These are phyloP conservation scores for Hemicentrotus pulcherrimus DNA, from an alignment of 35 echinoderm and acorn worm species.

Conservation along the genomic window DNA sequence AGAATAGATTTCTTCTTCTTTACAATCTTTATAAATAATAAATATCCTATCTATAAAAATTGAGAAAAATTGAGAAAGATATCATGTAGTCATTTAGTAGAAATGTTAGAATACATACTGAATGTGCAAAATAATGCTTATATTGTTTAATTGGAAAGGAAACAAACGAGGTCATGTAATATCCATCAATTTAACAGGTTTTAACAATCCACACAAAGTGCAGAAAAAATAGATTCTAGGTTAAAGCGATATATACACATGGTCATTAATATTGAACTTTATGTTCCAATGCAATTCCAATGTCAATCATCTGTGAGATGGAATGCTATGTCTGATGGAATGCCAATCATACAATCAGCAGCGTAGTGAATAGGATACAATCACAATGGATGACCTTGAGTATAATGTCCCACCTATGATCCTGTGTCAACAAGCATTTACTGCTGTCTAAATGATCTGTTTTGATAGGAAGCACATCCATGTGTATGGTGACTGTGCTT, in stretches of 20 bases:
- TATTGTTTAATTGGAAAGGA: no score
- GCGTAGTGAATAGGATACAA: background rate
- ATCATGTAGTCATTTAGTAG: no score
- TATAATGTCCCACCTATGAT: slow-evolving; percentile 4
- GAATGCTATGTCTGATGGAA: background rate
- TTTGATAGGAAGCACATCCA: background rate
- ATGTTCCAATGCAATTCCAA: background rate
- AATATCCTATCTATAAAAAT: no score
- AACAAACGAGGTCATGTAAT: background rate
- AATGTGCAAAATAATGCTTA: no score
- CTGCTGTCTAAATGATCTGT: background rate
- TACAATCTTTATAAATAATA: no score
- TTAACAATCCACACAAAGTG: background rate
- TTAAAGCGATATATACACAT: background rate
- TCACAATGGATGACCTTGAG: background rate
- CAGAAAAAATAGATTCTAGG: background rate
- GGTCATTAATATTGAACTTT: background rate
- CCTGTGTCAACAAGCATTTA: background rate
- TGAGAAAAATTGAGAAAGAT: no score
- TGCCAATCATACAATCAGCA: background rate
- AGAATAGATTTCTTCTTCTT: no score
- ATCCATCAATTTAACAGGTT: background rate
- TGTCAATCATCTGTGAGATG: background rate
- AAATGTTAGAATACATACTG: no score
- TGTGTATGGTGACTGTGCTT: background rate